phyloP scores from a whole-genome alignment of 2,113 vertebrate species.

The Hyperopisus bebe region DNA sequence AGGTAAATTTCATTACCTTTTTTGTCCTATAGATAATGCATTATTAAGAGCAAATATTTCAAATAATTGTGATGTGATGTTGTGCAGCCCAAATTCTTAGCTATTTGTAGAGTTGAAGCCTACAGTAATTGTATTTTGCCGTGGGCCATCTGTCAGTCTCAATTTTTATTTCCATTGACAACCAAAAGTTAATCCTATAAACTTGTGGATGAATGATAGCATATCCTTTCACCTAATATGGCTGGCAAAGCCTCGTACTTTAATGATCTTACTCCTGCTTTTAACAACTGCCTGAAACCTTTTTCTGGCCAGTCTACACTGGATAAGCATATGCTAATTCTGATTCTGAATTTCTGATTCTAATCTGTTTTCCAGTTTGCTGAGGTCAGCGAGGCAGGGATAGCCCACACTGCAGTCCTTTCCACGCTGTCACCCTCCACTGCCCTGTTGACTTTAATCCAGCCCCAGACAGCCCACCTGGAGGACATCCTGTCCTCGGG shows the following conservation, averaged over 20 bases:
- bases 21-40: background rate
- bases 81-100: background rate
- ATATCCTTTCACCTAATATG: background rate
- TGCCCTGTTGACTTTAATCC: constrained; percentile 69
- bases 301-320: background rate
- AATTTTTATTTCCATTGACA: background rate
- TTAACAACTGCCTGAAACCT: background rate
- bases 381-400: constrained; percentile 59
- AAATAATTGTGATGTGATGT: background rate
- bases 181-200: background rate
- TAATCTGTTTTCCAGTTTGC: constrained; percentile 58
- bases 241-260: background rate
- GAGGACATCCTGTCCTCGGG: constrained; percentile 10
- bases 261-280: background rate
- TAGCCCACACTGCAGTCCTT: constrained; percentile 66
- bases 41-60: background rate
- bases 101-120: background rate
- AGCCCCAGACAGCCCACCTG: constrained; percentile 29
- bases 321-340: background rate
- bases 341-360: no score
- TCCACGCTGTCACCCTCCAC: constrained; percentile 62
- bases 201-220: background rate
- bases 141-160: background rate
- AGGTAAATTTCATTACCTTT: background rate
- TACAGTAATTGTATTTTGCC: background rate